Evolutionary conservation across 2,888 invertebrate genomes (phyloP).

Genomic region (Torymus aiolomorphi): DNA sequence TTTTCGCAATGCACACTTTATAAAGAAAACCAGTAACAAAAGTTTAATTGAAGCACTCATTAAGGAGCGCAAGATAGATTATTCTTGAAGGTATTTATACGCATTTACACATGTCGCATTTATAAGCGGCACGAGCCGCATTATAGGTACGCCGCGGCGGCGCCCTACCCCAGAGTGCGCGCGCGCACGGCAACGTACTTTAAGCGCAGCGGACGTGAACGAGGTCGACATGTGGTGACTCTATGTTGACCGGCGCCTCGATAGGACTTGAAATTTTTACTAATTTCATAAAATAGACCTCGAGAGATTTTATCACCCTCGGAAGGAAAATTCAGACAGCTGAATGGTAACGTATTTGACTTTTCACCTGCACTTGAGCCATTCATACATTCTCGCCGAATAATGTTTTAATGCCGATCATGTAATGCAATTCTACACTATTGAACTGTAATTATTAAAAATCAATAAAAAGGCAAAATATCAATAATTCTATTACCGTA

Average conservation of each 20-base stretch:
- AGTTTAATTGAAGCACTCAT: background rate
- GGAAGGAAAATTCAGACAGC: slow-evolving; percentile 16
- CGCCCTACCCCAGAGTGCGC: slow-evolving; percentile 34
- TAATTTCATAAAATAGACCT: slow-evolving; percentile 45
- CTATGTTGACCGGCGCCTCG: slow-evolving; percentile 30
- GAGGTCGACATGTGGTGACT: slow-evolving; percentile 66
- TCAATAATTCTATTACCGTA: too few species aligned
- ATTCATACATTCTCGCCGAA: too few species aligned
- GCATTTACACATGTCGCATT: slow-evolving; percentile 43
- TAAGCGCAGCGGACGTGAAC: slow-evolving; percentile 69
- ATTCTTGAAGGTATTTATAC: slow-evolving; percentile 20
- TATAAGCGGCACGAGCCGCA: slow-evolving; percentile 48
- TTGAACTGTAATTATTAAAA: too few species aligned
- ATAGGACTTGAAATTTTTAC: slow-evolving; percentile 29
- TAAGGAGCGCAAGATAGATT: slow-evolving; percentile 18
- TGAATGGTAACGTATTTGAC: slow-evolving; percentile 1
- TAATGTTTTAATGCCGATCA: too few species aligned
- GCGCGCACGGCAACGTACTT: slow-evolving; percentile 65
- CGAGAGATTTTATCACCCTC: slow-evolving; percentile 31
- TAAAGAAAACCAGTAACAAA: background rate
- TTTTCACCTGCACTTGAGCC: too few species aligned
- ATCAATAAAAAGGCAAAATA: too few species aligned
- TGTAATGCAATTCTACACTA: too few species aligned
- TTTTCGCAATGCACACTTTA: background rate
- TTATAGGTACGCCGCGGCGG: slow-evolving; percentile 23